Base-by-base conservation (phyloP, 2,113 vertebrate species). In the Tragelaphus strepsiceros region DNA sequence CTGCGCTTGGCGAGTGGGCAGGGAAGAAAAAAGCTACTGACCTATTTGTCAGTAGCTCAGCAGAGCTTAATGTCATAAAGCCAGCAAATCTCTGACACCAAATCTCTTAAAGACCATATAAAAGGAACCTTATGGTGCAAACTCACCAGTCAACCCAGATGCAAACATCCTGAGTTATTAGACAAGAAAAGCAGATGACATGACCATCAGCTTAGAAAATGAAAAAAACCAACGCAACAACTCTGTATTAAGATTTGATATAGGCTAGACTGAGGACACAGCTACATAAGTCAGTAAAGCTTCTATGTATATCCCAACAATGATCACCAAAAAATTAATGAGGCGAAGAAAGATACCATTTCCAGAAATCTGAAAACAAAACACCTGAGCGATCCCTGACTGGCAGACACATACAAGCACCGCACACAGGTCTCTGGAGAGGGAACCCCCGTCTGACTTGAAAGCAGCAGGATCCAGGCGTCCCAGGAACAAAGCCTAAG, bases 351-450 rank as follows among this genome's bases (percentile, higher is more conserved):
- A n/a, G 54, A 39, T 49, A 32, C 39, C 58, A 24, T 30, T 43
- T 35, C 56, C 30, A 4, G 77, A 32, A 56, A 32, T 30, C 32
- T 17, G 13, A 56, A 64, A 78, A 19, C 13, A 30, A 80, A 77
- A 51, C 28, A 13, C 28, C 26, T 1, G 0, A 13, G 39, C 3
- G 13, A 62, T 8, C 43, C n/a, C 6, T 39, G 83, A 26, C 22
- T 22, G 6, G 56, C 5, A 14, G 59, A 58, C 28, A 58, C 84
- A 28, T 1, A 30, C 49, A 13, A 21, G 32, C 61, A 30, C 19
- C 0, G 0, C 51, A 15, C 35, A 39, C 58, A 9, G 0, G 5
- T 2, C 15, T 26, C 1, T 0, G 24, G 22, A 28, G 67, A 28
- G 14, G 32, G 24, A 14, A 28, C n/a, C 2, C 0, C 13, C 5